Evolutionary conservation across 2,113 vertebrate species (phyloP), one percentile per base, ranked within the genome.

Genomic region (Corydoras maculifer): DNA sequence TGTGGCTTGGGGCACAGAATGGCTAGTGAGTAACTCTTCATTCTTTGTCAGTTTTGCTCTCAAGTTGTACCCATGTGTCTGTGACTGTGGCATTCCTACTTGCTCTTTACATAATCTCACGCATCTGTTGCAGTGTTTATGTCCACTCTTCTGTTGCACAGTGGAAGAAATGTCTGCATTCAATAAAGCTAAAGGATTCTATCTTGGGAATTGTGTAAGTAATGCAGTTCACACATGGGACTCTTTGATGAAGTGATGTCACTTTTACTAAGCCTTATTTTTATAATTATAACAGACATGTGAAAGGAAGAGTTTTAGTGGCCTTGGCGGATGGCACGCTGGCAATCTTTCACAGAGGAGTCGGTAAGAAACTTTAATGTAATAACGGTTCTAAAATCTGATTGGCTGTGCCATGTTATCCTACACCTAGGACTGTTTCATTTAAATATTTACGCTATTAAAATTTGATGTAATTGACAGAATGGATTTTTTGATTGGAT

Each of bases 1-100:
- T 99, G 95, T 99, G 97, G 97, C 91, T 99, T 53, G 97, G 96
- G 18, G 93, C 97, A 1, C 96, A 99, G 79, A 99, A 98, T 3
- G 97, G 97, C 83, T 97, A 91, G 97, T 99, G 83, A 90, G 91
- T 50, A 25, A 25, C 18, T 25, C 18, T 25, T 25, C 18, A 25
- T 25, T 25, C 18, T 25, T 25, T 25, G 18, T 25, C 18, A 25
- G 18, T 25, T 25, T 25, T 25, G 18, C 18, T 25, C 18, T 25
- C 18, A 25, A 25, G 18, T 25, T 25, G 18, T 25, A 25, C 18
- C 18, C 18, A 25, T 25, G 18, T 25, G 18, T 25, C 18, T 25
- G 18, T 25, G 18, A 25, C 18, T 43, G 2, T 43, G 35, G 35
- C 35, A 43, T 43, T 43, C 35, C 7, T 43, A 43, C 4, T 43